Evolutionary conservation across 2,888 invertebrate species (phyloP).

Genomic region (Lithophane leautieri): DNA sequence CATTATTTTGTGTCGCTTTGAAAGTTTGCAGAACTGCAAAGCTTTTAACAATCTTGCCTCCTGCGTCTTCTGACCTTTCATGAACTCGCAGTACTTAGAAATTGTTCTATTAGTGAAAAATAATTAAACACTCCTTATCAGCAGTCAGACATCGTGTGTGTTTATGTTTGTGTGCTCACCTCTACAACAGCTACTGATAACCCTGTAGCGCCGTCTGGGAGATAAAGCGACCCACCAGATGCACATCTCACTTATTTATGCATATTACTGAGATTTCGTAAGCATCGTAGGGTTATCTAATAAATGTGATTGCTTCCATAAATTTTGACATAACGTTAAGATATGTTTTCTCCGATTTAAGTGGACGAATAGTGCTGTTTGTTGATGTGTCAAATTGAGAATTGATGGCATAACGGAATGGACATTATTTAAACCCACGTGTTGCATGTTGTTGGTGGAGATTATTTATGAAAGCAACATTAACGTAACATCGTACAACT

Average conservation of each 20-base stretch:
- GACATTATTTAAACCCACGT: conserved; percentile 50
- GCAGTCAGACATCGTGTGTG: conserved; percentile 47
- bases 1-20: conserved; percentile 17
- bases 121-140: conserved; percentile 58
- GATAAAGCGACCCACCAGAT: conserved; percentile 65
- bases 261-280: conserved; percentile 54
- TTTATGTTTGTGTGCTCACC: conserved; percentile 58
- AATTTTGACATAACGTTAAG: conserved; percentile 55
- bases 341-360: conserved; percentile 46
- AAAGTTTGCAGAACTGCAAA: conserved; percentile 31
- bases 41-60: conserved; percentile 32
- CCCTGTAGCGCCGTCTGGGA: conserved; percentile 59
- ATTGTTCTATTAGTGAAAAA: conserved; percentile 46
- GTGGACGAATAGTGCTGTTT: conserved; percentile 50
- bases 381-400: conserved; percentile 62
- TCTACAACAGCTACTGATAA: conserved; percentile 63
- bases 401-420: conserved; percentile 58
- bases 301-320: conserved; percentile 57
- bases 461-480: conserved; percentile 58
- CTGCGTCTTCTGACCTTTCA: conserved; percentile 34
- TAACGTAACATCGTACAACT: conserved; percentile 32
- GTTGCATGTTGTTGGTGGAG: conserved; percentile 44
- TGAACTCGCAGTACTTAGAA: conserved; percentile 48
- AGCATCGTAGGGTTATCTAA: conserved; percentile 57
- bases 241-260: conserved; percentile 58